Conservation (phyloP, 2,888 invertebrate species). For the Anaspis maculata region DNA sequence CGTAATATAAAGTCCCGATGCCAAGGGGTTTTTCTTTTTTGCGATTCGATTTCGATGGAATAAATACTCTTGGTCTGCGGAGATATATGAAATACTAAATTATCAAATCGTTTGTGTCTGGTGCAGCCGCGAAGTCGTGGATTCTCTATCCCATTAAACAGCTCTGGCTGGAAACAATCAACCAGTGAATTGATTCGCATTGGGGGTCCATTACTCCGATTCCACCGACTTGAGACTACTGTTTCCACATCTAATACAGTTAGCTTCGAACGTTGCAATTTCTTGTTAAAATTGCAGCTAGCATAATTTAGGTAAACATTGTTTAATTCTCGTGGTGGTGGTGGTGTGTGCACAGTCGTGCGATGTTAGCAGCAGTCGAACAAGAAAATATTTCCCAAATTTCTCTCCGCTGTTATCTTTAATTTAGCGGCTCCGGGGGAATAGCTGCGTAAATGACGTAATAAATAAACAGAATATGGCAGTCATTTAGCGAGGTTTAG, state of each 20-base stretch:
- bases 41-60: too few species aligned
- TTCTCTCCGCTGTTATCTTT: constrained; percentile 13
- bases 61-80: too few species aligned
- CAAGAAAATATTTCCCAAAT: constrained; percentile 5
- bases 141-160: constrained; percentile 38
- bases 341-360: not conserved
- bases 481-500: constrained; percentile 14
- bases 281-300: constrained; percentile 28
- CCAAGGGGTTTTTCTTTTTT: too few species aligned
- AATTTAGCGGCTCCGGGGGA: constrained; percentile 9
- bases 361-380: too few species aligned
- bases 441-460: constrained; percentile 14
- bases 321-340: constrained; percentile 19
- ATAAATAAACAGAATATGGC: constrained; percentile 17
- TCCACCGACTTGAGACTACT: constrained; percentile 29
- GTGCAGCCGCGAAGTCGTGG: constrained; percentile 31
- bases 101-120: constrained; percentile 37
- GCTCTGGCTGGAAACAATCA: constrained; percentile 43
- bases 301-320: constrained; percentile 30
- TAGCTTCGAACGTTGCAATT: constrained; percentile 24
- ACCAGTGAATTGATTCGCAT: constrained; percentile 43
- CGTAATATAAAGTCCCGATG: too few species aligned
- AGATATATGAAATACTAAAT: constrained; percentile 30
- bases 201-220: constrained; percentile 42
- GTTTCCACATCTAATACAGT: constrained; percentile 27